A percentile compares a stretch with the other conserved stretches of the same genome.
Evolutionary conservation across 1,140 invertebrate genomes (phyloP).

Genomic region (Amphibalanus amphitrite): DNA sequence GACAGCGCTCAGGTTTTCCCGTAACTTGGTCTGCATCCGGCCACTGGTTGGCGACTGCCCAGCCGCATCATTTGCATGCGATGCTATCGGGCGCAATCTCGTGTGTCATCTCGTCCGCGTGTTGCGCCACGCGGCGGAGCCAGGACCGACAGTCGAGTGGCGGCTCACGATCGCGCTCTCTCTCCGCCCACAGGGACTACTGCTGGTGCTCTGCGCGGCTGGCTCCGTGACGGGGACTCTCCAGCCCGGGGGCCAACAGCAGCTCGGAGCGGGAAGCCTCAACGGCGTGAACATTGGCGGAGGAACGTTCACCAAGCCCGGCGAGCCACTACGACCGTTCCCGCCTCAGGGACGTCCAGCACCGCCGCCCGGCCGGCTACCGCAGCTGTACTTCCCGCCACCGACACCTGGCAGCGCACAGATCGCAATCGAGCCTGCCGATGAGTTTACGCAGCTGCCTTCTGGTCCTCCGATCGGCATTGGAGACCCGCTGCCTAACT

Average conservation of each 20-base stretch:
- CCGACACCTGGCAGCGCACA: no score
- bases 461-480: no score
- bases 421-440: neutral
- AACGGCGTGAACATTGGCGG: no score
- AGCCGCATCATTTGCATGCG: neutral
- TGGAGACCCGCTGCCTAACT: no score
- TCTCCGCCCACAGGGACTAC: neutral
- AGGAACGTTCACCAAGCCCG: neutral
- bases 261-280: no score
- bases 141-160: no score
- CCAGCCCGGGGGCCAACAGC: no score
- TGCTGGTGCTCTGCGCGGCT: neutral
- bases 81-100: neutral
- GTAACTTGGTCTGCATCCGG: no score
- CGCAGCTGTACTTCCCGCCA: neutral
- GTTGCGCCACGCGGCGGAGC: neutral
- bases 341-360: no score
- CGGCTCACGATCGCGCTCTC: neutral
- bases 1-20: no score
- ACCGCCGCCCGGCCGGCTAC: no score
- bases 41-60: no score
- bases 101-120: neutral
- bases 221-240: neutral
- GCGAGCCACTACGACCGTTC: neutral
- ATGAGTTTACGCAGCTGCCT: neutral